Percentiles rank a stretch among this genome's conserved stretches.
Conservation (phyloP, 2,113 vertebrate species). For the Bungarus multicinctus region DNA sequence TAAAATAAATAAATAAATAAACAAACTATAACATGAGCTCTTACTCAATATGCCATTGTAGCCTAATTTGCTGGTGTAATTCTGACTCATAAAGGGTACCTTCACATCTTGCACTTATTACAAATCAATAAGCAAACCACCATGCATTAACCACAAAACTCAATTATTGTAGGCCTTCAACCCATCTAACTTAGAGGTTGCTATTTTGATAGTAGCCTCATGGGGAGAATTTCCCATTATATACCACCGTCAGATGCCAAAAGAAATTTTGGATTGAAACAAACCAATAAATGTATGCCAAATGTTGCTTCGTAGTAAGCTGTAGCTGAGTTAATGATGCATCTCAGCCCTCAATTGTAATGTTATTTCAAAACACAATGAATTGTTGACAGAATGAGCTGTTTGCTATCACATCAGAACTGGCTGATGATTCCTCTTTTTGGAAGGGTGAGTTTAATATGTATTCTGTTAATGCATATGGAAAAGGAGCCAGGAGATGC, state of each 20-base stretch:
- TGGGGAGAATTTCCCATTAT: background rate
- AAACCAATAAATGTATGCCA: background rate
- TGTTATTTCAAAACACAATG: background rate
- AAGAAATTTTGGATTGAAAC: background rate
- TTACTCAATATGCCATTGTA: background rate
- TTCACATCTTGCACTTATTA: background rate
- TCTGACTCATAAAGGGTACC: background rate
- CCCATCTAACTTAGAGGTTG: background rate
- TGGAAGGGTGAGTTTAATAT: background rate
- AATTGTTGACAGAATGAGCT: background rate
- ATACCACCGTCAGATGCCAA: background rate
- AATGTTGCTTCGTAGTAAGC: background rate
- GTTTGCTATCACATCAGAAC: background rate
- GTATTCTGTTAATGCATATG: background rate
- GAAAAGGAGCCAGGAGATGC: background rate
- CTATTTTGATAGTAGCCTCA: background rate
- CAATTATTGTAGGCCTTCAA: background rate
- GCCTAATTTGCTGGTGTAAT: background rate
- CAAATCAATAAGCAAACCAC: background rate
- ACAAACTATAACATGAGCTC: background rate
- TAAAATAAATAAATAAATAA: background rate
- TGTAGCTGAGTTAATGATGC: background rate
- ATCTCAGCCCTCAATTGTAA: background rate
- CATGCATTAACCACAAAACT: background rate
- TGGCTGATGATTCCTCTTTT: background rate